Conservation (phyloP, 2,888 invertebrate genomes). For the Mesochorus sp. region DNA sequence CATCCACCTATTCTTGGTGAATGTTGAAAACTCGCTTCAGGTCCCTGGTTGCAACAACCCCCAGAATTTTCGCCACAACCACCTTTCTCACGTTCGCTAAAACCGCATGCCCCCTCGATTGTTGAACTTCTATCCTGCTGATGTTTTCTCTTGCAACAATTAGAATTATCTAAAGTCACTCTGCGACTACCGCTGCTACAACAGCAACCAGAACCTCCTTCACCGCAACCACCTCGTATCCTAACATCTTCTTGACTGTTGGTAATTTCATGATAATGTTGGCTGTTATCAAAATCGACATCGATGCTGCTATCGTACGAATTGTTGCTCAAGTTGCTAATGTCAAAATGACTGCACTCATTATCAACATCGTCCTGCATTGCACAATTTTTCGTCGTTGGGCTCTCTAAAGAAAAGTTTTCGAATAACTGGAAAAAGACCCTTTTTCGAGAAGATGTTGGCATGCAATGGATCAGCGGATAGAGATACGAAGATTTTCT, state of each 20-base stretch:
- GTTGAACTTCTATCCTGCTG: conserved; percentile 29
- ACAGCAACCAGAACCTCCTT: conserved; percentile 52
- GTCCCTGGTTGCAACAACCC: conserved; percentile 4
- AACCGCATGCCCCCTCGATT: conserved; percentile 44
- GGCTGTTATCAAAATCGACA: conserved; percentile 26
- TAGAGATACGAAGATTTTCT: conserved; percentile 68
- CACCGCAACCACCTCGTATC: conserved; percentile 74
- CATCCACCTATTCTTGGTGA: conserved; percentile 24
- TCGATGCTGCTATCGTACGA: conserved; percentile 5
- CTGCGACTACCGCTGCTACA: conserved; percentile 32
- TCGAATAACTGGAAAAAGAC: conserved; percentile 68
- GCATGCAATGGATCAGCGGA: conserved; percentile 64
- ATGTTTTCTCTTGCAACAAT: conserved; percentile 5
- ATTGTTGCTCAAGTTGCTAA: conserved; percentile 38
- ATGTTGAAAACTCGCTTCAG: neutral
- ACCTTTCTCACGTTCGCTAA: conserved; percentile 13
- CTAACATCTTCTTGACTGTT: conserved; percentile 64
- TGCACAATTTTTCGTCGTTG: conserved; percentile 1
- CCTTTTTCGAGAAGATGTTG: conserved; percentile 65
- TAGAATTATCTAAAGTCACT: neutral
- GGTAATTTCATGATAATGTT: conserved; percentile 46
- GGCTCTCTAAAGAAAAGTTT: neutral
- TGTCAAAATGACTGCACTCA: conserved; percentile 46
- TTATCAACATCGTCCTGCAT: conserved; percentile 66
- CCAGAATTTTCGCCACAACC: conserved; percentile 8